Evolutionary conservation across 2,113 vertebrate genomes (phyloP).

Genomic region (Oceanodroma tethys): DNA sequence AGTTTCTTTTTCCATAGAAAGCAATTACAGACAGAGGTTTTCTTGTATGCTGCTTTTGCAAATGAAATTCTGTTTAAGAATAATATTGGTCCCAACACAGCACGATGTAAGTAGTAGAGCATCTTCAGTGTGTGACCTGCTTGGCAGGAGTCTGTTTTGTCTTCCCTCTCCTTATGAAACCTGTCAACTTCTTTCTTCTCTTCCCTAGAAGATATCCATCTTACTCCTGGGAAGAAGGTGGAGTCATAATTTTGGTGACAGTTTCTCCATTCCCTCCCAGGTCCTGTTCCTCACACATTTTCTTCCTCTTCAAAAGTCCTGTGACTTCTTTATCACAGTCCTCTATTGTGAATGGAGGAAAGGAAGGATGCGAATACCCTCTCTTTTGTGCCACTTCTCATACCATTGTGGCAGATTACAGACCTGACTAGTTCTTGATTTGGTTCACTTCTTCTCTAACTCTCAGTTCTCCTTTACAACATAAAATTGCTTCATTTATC

Average conservation of each 20-base stretch:
- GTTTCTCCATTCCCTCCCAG: not conserved
- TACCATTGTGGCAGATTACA: not conserved
- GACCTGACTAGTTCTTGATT: not conserved
- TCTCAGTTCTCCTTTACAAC: not conserved
- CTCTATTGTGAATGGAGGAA: not conserved
- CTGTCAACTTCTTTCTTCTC: not conserved
- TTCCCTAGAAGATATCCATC: not conserved
- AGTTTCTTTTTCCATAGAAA: not conserved
- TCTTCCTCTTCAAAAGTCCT: not conserved
- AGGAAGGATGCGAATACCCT: not conserved
- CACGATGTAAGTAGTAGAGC: not conserved
- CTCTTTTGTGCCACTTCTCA: not conserved
- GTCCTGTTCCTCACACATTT: not conserved
- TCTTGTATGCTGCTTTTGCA: not conserved
- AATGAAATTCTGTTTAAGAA: not conserved
- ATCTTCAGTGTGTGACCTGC: not conserved
- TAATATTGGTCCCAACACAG: not conserved
- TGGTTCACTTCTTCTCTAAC: not conserved
- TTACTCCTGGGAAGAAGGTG: not conserved
- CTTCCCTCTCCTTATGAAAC: not conserved
- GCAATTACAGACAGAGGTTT: not conserved
- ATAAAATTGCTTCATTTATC: not conserved
- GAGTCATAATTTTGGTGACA: not conserved
- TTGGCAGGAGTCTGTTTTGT: not conserved
- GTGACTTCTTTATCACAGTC: not conserved